These are phyloP conservation scores for Raillietiella orientalis DNA, from an alignment of 2,888 invertebrate genomes.

Conservation along the genomic window DNA sequence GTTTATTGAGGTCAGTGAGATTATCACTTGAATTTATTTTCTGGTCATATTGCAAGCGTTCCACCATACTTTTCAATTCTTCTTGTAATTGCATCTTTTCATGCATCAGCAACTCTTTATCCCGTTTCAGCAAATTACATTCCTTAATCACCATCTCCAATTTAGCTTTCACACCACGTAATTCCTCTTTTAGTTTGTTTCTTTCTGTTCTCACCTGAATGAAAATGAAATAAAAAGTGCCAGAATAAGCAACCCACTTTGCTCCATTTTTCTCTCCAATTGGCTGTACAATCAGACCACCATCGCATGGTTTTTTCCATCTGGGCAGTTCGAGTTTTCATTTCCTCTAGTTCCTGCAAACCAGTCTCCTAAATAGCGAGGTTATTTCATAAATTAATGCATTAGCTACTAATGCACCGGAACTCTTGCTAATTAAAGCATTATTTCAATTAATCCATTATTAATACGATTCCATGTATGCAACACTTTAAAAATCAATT, in stretches of 20 bases:
- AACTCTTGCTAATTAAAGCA: too few relatives aligned
- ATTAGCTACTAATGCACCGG: too few relatives aligned
- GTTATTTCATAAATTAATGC: too few relatives aligned
- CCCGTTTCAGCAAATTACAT: slow-evolving; percentile 31
- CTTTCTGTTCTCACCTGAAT: slow-evolving; percentile 46
- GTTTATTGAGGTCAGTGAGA: too few relatives aligned
- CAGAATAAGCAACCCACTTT: slow-evolving; percentile 19
- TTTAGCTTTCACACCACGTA: slow-evolving; percentile 43
- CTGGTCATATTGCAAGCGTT: slow-evolving; percentile 5
- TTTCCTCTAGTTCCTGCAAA: slow-evolving; percentile 74
- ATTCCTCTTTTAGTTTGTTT: slow-evolving; percentile 68
- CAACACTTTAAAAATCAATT: too few relatives aligned
- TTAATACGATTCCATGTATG: too few relatives aligned
- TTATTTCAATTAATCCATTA: too few relatives aligned
- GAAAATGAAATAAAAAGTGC: slow-evolving; percentile 3
- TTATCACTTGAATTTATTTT: too few relatives aligned
- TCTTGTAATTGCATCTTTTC: too few relatives aligned
- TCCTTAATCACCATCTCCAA: slow-evolving; percentile 46
- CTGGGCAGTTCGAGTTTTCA: slow-evolving; percentile 68
- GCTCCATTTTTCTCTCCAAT: slow-evolving; percentile 88
- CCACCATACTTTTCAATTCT: slow-evolving; percentile 37
- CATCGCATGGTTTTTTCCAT: slow-evolving; percentile 99
- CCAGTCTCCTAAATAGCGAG: too few relatives aligned
- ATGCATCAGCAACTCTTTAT: slow-evolving; percentile 39
- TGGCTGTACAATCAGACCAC: slow-evolving; percentile 95